phyloP scores from a whole-genome alignment of 92 coral and sea anemone species.

The Bergia puertoricense region DNA sequence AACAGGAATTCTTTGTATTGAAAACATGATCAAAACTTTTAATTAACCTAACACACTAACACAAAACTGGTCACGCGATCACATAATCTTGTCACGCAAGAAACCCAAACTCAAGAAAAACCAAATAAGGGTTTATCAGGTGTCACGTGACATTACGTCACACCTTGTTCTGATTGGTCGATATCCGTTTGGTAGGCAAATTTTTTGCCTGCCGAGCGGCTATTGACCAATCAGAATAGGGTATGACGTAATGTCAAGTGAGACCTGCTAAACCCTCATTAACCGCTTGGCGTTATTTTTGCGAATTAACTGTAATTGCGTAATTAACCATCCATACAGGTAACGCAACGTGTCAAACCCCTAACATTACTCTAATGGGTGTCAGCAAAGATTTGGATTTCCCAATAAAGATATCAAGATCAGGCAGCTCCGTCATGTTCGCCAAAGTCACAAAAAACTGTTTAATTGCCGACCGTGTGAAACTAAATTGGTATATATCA shows the following conservation, averaged over 20 bases:
- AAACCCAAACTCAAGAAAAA: no score
- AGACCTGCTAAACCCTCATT: background rate
- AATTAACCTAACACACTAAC: no score
- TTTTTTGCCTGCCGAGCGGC: no score
- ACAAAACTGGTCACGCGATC: background rate
- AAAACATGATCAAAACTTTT: background rate
- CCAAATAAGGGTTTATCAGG: no score
- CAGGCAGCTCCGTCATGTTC: background rate
- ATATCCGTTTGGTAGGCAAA: no score
- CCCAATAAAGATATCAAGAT: background rate
- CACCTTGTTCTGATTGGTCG: no score
- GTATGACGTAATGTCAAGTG: no score
- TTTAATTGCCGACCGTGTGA: background rate
- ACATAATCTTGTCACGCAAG: no score
- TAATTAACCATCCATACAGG: background rate
- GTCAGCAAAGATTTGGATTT: background rate
- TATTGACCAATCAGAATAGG: no score
- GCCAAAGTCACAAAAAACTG: conserved; percentile 17
- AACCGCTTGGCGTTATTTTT: background rate
- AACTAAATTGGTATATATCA: conserved; percentile 24
- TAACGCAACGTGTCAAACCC: conserved; percentile 18
- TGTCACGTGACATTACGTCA: no score
- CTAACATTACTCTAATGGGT: conserved; percentile 27
- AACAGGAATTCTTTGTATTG: no score
- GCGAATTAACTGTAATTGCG: background rate